These are phyloP conservation scores for Oxyruncus cristatus DNA, from an alignment of 2,113 vertebrate species.

Conservation along the genomic window DNA sequence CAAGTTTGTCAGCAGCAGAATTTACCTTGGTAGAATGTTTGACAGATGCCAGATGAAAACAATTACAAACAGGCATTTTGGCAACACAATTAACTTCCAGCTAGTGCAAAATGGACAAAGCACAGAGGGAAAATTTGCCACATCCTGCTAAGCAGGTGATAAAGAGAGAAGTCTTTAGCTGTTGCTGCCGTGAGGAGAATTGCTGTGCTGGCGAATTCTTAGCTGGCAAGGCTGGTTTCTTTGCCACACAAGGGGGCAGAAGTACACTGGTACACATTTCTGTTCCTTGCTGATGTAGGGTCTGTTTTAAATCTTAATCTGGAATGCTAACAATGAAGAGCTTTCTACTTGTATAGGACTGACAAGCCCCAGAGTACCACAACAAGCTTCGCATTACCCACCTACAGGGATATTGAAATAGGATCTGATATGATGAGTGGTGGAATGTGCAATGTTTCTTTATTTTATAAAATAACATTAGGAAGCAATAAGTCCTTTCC, in stretches of 20 bases:
- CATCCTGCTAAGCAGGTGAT: fast-evolving
- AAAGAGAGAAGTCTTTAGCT: background rate
- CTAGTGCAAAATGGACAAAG: background rate
- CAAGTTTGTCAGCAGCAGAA: background rate
- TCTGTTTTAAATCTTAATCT: background rate
- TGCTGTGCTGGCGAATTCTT: background rate
- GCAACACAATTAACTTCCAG: background rate
- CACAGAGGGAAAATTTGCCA: background rate
- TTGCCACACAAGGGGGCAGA: background rate
- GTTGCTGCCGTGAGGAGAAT: background rate
- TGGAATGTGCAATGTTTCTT: background rate
- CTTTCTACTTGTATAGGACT: background rate
- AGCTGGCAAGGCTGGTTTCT: background rate
- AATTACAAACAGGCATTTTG: background rate
- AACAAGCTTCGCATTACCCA: background rate
- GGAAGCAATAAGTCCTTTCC: background rate
- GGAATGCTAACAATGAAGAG: background rate
- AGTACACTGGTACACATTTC: fast-evolving
- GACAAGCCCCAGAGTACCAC: background rate
- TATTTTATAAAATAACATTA: background rate
- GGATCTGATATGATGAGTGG: background rate
- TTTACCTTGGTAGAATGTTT: background rate
- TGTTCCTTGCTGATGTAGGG: background rate
- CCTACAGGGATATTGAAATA: background rate
- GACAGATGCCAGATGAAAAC: background rate